Base-by-base conservation (phyloP, 2,888 invertebrate species). In the Timandra comae region DNA sequence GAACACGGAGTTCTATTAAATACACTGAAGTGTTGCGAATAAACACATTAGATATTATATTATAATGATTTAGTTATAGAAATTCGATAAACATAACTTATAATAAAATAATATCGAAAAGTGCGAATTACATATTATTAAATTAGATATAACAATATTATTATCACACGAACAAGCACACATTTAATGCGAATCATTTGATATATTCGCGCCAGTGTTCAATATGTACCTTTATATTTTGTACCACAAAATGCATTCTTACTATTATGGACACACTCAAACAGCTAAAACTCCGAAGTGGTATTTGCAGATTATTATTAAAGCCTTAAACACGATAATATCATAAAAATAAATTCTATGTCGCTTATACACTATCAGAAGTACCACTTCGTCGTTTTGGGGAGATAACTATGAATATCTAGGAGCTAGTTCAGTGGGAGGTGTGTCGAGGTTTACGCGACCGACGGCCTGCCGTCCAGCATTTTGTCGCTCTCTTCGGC, bases 401-500 rank as follows among this genome's bases (percentile, higher is more conserved):
- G 67, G 69, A 60, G 66, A 66, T 67, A 49, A 62, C 65, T n/a
- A n/a, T n/a, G n/a, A n/a, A 67, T 63, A 70, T 61, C 47, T 35
- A 46, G 44, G 42, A 54, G 51, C 53, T 50, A 49, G 51, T 43
- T 48, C 48, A n/a, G n/a, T n/a, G 45, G 35, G 36, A 35, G 41
- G 41, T 39, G 35, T 40, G 53, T n/a, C n/a, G n/a, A n/a, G n/a
- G n/a, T n/a, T 77, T 84, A 85, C 69, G 91, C 91, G 45, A 91
- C 82, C 11, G 92, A 91, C 31, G 92, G 92, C 63, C 92, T 90
- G 16, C 90, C 89, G 63, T 92, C 92, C 49, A 92, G 79, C 91
- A 92, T 92, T 51, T 91, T 89, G 67, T 92, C 92, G 50, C 91
- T 91, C 66, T 93, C 93, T 67, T 92, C 92, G 32, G 89, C 89